These are phyloP conservation scores for Cephalopholis sonnerati DNA, from an alignment of 2,113 vertebrate species.

Conservation along the genomic window DNA sequence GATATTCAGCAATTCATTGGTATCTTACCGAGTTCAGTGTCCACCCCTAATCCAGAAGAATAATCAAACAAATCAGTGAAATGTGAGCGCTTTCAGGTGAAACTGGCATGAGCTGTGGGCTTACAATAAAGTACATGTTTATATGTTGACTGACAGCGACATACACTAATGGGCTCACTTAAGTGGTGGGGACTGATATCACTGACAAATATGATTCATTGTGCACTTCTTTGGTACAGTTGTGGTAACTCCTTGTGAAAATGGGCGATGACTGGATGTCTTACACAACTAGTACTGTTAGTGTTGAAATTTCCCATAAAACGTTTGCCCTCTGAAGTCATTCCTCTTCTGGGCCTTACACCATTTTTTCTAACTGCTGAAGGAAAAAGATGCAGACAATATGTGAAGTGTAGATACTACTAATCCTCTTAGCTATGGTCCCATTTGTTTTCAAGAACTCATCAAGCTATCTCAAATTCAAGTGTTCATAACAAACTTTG, in stretches of 20 bases:
- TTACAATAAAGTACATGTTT: too few species aligned
- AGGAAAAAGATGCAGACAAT: neutral
- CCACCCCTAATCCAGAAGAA: neutral
- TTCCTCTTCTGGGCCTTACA: neutral
- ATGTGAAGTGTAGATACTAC: neutral
- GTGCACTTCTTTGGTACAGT: neutral
- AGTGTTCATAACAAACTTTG: neutral
- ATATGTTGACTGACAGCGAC: too few species aligned
- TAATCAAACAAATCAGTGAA: neutral
- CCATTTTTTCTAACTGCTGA: neutral
- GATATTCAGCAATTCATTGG: too few species aligned
- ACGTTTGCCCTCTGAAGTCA: neutral
- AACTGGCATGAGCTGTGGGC: neutral
- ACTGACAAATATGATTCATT: neutral
- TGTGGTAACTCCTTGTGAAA: neutral
- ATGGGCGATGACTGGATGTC: neutral
- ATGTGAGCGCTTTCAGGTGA: neutral
- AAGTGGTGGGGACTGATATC: too few species aligned
- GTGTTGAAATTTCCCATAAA: neutral
- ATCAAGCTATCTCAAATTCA: neutral
- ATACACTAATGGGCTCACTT: too few species aligned
- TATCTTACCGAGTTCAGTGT: too few species aligned
- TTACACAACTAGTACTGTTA: neutral
- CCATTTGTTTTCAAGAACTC: neutral
- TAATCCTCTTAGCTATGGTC: neutral